phyloP scores from a whole-genome alignment of 2,797 vertebrate species.

The Manis javanica region DNA sequence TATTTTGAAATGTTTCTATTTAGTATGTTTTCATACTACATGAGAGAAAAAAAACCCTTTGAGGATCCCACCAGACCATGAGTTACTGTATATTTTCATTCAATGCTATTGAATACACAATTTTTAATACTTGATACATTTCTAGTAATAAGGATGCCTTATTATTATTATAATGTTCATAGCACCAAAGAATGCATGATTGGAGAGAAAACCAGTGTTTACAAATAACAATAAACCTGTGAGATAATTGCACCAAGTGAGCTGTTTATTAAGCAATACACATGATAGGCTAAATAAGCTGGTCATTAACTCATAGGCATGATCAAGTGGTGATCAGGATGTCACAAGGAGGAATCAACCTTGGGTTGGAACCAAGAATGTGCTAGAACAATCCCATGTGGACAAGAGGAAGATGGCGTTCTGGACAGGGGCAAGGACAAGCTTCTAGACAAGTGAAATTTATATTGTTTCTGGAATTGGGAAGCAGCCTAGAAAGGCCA shows the following conservation, averaged over 20 bases:
- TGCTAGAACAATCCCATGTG: background rate
- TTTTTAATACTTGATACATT: background rate
- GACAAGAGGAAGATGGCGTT: background rate
- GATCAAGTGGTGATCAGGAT: background rate
- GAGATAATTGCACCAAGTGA: background rate
- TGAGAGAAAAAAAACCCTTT: background rate
- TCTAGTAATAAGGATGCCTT: background rate
- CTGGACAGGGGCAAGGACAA: background rate
- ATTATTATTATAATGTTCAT: background rate
- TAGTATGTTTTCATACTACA: background rate
- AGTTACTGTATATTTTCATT: background rate
- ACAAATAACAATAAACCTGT: background rate
- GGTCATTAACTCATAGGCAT: background rate
- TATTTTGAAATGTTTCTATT: background rate
- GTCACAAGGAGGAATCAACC: background rate
- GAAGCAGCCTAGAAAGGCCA: accelerated
- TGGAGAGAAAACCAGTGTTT: background rate
- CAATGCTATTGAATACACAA: background rate
- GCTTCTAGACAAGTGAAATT: background rate
- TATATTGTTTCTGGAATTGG: background rate
- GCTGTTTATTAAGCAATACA: background rate
- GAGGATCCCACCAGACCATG: background rate
- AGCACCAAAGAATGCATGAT: background rate
- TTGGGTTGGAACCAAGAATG: background rate
- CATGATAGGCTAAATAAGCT: background rate